phyloP scores from a whole-genome alignment of 2,888 invertebrate genomes.

The Melinaea marsaeus region DNA sequence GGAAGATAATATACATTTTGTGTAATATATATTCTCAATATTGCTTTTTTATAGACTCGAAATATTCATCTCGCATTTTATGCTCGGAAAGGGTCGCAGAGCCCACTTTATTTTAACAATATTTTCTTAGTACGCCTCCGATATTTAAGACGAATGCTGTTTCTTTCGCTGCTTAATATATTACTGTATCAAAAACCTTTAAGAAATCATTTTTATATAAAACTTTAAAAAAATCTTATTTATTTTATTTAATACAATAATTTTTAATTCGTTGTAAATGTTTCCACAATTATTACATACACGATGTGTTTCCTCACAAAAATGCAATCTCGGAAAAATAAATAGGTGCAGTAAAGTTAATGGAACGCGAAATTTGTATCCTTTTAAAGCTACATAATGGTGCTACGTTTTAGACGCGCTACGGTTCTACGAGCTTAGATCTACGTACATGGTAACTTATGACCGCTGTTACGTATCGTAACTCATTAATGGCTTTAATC shows the following conservation, averaged over 20 bases:
- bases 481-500: too few species aligned
- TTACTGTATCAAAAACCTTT: neutral
- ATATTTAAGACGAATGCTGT: constrained; percentile 7
- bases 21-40: constrained; percentile 15
- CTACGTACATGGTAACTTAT: neutral
- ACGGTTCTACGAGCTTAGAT: constrained; percentile 19
- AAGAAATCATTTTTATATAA: too few species aligned
- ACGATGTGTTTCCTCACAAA: constrained; percentile 14
- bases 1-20: constrained; percentile 14
- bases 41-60: constrained; percentile 13
- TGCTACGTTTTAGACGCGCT: constrained; percentile 18
- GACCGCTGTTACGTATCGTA: neutral
- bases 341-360: constrained; percentile 31
- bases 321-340: constrained; percentile 30
- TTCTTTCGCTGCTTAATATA: neutral
- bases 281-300: constrained; percentile 18
- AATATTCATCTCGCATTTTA: constrained; percentile 17
- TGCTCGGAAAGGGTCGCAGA: constrained; percentile 16
- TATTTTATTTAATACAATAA: neutral
- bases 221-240: too few species aligned
- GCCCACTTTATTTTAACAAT: constrained; percentile 10
- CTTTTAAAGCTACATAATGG: constrained; percentile 28
- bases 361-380: constrained; percentile 32
- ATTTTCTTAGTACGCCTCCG: constrained; percentile 14
- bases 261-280: neutral